A percentile compares a stretch with the other conserved stretches of the same genome.
Conservation (phyloP, 2,113 vertebrate species). For the Gymnogyps californianus region DNA sequence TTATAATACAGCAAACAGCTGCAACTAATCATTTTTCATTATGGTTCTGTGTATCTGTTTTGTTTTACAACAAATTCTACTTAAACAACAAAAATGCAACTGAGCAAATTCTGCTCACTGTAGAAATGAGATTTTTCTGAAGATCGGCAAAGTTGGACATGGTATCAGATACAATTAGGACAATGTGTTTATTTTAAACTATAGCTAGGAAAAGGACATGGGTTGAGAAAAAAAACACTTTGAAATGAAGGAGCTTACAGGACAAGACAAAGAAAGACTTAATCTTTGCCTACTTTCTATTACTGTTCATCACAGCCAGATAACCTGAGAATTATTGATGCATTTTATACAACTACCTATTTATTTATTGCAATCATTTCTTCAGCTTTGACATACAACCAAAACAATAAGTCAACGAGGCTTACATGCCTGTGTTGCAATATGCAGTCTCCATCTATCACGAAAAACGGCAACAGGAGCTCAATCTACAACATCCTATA, state of each 20-base stretch:
- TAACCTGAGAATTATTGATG: background rate
- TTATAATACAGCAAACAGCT: constrained; percentile 8
- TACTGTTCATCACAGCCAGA: background rate
- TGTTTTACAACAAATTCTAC: background rate
- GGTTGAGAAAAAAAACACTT: background rate
- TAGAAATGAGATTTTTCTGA: background rate
- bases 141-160: background rate
- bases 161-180: background rate
- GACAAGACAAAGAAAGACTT: background rate
- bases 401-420: background rate
- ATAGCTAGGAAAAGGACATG: background rate
- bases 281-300: background rate
- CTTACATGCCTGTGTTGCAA: background rate
- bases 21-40: constrained; percentile 6
- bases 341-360: background rate
- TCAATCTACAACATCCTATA: background rate
- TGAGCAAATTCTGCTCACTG: background rate
- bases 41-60: background rate
- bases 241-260: background rate
- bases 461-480: background rate
- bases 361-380: background rate
- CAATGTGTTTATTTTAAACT: background rate
- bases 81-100: constrained; percentile 5
- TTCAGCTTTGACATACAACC: background rate
- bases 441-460: background rate